These are phyloP conservation scores for Malacoraja senta DNA, from an alignment of 2,797 vertebrate species.

Conservation along the genomic window DNA sequence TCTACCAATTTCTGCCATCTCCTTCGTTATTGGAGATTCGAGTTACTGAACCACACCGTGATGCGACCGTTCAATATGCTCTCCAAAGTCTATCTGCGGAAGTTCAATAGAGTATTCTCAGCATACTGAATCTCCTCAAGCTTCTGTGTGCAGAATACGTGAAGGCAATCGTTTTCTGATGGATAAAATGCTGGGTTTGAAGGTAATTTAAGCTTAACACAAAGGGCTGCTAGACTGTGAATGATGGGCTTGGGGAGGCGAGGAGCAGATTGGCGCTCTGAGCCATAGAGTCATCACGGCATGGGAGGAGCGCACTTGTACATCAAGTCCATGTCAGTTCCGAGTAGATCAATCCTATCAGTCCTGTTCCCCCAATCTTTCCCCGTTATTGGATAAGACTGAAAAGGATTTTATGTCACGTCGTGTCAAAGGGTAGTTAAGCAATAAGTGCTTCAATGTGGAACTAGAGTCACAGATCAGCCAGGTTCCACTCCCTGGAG, in stretches of 20 bases:
- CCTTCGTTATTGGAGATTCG: too few species aligned
- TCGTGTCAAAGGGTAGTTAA: neutral
- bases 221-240: neutral
- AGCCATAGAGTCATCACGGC: neutral
- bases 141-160: neutral
- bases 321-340: too few species aligned
- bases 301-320: too few species aligned
- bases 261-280: neutral
- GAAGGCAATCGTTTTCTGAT: neutral
- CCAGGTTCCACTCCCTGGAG: neutral
- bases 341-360: too few species aligned
- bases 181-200: neutral
- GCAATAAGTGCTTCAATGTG: neutral
- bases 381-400: too few species aligned
- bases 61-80: too few species aligned
- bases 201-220: neutral
- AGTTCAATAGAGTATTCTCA: too few species aligned
- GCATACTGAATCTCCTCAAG: too few species aligned
- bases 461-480: neutral
- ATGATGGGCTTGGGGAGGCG: neutral
- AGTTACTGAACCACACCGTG: too few species aligned
- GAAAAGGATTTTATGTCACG: neutral
- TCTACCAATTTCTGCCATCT: too few species aligned
- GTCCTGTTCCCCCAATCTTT: too few species aligned
- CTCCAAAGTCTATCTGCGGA: too few species aligned